Conservation (phyloP, 1,140 invertebrate genomes). For the Solen grandis region DNA sequence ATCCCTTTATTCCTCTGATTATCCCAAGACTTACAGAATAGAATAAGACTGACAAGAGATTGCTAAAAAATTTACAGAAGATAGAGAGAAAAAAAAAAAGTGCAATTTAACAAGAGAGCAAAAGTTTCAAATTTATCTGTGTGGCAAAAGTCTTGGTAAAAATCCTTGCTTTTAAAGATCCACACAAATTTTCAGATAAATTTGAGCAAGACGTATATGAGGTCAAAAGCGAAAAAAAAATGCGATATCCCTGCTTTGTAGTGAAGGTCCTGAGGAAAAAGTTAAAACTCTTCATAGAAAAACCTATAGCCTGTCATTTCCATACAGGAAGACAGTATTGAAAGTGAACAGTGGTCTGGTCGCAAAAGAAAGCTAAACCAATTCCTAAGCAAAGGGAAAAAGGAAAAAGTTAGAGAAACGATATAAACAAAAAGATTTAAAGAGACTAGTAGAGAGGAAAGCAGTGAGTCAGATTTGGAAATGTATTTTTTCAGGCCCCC, state of each 20-base stretch:
- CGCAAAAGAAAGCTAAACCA: too few species aligned
- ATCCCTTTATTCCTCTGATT: not conserved
- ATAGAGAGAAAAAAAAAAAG: not conserved
- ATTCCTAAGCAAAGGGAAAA: too few species aligned
- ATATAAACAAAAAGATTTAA: too few species aligned
- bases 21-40: not conserved
- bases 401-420: too few species aligned
- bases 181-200: conserved; percentile 3
- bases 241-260: not conserved
- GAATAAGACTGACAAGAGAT: not conserved
- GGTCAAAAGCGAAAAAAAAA: not conserved
- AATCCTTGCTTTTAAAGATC: conserved; percentile 4
- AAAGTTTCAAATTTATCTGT: not conserved
- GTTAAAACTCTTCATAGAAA: conserved; percentile 1
- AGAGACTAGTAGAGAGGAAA: too few species aligned
- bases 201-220: not conserved
- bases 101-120: not conserved
- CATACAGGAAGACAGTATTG: too few species aligned
- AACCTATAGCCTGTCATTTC: not conserved
- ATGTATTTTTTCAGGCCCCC: too few species aligned
- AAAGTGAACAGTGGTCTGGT: too few species aligned
- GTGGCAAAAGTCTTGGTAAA: conserved; percentile 1
- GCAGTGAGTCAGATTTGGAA: too few species aligned
- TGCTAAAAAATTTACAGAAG: not conserved
- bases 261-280: not conserved